Base-by-base conservation (phyloP, 2,888 invertebrate species). In the Saturnia japonica region DNA sequence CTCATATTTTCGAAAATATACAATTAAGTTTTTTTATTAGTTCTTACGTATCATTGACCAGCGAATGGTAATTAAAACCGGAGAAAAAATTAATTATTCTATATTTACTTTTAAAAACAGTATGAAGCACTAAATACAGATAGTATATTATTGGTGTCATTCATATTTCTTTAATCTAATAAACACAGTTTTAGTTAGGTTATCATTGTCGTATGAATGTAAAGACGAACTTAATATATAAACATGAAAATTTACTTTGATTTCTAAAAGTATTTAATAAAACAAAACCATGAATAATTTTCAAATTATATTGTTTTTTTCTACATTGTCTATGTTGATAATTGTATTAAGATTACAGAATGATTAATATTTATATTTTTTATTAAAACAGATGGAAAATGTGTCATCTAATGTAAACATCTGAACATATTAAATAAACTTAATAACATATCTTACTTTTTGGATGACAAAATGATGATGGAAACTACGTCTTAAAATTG, bases 111-210 rank as follows among this genome's bases (percentile, higher is more conserved):
- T 9, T 54, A 54, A 54, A 54, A 57, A 25, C 9, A 25, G 0
- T 57, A 11, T 25, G 14, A 57, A 12, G 9, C 57, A 57, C 14
- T 25, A 25, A 57, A 57, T 25, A 57, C 12, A 19, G 25, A 25
- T 9, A 2, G 12, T 64, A 19, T 40, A 19, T 34, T 40, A 34
- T 64, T 34, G 16, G 8, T 64, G 64, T 9, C 34, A 64, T 22
- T 40, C 64, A 40, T 64, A 64, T 64, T 64, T 9, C n/a, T 7
- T 64, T n/a, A 57, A 57, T 25, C 12, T 57, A 57, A 25, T 57
- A 28, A 57, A 57, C 25, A 25, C 54, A 43, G 12, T 16, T 57
- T 57, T 25, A 11, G 57, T 57, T 57, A 57, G 25, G 25, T 25
- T 25, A 25, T 57, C 14, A 25, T 57, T 25, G 57, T 14, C 25